Evolutionary conservation across 2,113 vertebrate genomes (phyloP), one percentile per base, ranked within the genome.

Genomic region (Tilapia sparmanii): DNA sequence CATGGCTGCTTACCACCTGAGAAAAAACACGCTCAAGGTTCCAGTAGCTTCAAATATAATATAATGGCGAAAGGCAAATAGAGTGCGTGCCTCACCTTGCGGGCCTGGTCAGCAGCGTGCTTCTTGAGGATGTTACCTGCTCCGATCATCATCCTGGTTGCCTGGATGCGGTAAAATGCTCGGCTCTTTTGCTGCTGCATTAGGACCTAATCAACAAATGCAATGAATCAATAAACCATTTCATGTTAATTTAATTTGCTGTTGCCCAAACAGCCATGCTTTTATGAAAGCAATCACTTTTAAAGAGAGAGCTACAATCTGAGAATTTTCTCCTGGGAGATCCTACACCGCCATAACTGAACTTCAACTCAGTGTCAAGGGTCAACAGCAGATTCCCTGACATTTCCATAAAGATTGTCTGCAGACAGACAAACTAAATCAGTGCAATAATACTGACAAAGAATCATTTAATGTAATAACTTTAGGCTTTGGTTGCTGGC

Each of bases 1-100:
- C 96, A 8, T 96, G 91, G 85, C 95, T 95, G 95, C 96, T 97
- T 84, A 97, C 95, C 80, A 96, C 97, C 93, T 97, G 54, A 11
- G 4, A 19, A 19, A 33, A 45, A 71, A 61, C 18, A 40, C 10
- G 29, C n/a, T 24, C 31, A 10, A 10, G 7, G 11, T 82, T 11
- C 5, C 12, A 5, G 18, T 29, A 6, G 8, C 61, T 68, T 16
- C 2, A 1, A 81, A 55, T 33, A 2, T 50, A n/a, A 26, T 33
- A 42, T 26, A 50, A 13, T 8, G 24, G 2, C 15, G 5, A 18
- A 3, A 7, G 53, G 10, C 7, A 2, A 26, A 15, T 22, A 13
- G 6, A 15, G 10, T 10, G 38, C 1, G 38, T n/a, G 54, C 42
- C 35, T 89, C 63, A 95, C 95, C 91, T 95, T 96, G 86, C 95